These are phyloP conservation scores for Helogale parvula DNA, from an alignment of 2,113 vertebrate species.

Conservation along the genomic window DNA sequence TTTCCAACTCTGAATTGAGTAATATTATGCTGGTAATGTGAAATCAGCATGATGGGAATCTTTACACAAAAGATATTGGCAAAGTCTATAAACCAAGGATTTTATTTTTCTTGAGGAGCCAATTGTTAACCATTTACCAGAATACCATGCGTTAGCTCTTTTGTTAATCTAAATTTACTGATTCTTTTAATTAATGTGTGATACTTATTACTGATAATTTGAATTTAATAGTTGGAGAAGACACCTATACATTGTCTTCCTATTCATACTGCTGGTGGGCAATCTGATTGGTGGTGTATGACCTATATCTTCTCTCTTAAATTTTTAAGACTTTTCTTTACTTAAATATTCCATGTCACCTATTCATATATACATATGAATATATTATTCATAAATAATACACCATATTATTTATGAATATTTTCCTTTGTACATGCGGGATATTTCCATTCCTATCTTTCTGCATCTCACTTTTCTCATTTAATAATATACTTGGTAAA, in stretches of 20 bases:
- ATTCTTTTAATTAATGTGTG: slow-evolving; percentile 16
- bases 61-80: not conserved
- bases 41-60: not conserved
- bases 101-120: not conserved
- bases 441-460: not conserved
- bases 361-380: too few relatives aligned
- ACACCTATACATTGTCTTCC: not conserved
- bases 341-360: not conserved
- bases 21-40: not conserved
- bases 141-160: not conserved
- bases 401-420: not conserved
- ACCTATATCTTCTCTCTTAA: not conserved
- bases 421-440: not conserved
- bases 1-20: not conserved
- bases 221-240: not conserved
- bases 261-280: not conserved
- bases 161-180: not conserved
- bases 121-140: not conserved
- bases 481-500: not conserved
- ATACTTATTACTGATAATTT: not conserved
- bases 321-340: not conserved
- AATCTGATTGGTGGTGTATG: not conserved
- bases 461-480: not conserved
- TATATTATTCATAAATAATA: too few relatives aligned
- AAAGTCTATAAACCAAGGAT: not conserved